Evolutionary conservation across 1,140 invertebrate genomes (phyloP).

Genomic region (Temnothorax curvispinosus): DNA sequence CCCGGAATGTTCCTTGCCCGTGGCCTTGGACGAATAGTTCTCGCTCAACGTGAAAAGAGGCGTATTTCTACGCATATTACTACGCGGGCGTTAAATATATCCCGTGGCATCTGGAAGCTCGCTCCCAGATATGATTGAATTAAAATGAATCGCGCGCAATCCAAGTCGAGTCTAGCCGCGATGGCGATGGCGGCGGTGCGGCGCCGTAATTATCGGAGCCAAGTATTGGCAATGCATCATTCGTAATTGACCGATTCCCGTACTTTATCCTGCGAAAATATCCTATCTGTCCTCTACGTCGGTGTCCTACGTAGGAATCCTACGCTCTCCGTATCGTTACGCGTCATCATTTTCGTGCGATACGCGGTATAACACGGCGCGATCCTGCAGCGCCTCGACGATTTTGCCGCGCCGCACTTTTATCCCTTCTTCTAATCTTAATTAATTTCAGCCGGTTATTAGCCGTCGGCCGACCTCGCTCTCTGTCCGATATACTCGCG

Average conservation of each 20-base stretch:
- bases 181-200: not conserved
- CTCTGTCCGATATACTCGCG: not conserved
- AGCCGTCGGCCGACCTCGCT: slow-evolving; percentile 58
- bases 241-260: slow-evolving; percentile 25
- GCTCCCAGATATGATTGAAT: slow-evolving; percentile 28
- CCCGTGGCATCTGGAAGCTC: not conserved
- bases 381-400: not conserved
- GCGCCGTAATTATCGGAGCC: slow-evolving; percentile 33
- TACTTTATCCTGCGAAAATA: slow-evolving; percentile 9
- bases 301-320: not conserved
- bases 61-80: not conserved
- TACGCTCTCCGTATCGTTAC: slow-evolving; percentile 6
- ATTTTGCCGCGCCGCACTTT: slow-evolving; percentile 40
- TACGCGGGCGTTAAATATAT: slow-evolving; percentile 29
- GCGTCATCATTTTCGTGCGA: slow-evolving; percentile 24
- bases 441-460: slow-evolving; percentile 72
- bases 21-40: not conserved
- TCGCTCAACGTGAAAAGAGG: not conserved
- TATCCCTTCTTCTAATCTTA: slow-evolving; percentile 64
- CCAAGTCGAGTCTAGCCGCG: not conserved
- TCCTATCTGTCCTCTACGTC: not conserved
- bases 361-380: not conserved
- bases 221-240: slow-evolving; percentile 25
- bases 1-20: not conserved
- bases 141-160: slow-evolving; percentile 12